Base-by-base conservation (phyloP, 2,888 invertebrate species). In the Aphelenchoides bicaudatus region DNA sequence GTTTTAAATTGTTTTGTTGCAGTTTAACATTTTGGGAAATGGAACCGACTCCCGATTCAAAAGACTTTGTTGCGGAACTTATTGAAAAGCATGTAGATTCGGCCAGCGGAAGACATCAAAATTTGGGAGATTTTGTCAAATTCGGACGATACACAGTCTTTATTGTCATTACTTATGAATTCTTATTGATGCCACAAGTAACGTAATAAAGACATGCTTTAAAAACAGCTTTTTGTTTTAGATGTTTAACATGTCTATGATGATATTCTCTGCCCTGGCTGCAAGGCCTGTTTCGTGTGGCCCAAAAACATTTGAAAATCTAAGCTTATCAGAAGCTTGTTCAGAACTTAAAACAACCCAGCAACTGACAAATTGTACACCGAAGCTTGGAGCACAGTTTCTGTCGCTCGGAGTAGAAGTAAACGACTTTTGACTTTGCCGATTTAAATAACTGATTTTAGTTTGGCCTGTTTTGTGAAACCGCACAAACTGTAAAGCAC, bases 401-500 rank as follows among this genome's bases (percentile, higher is more conserved):
- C 6, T 47, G 23, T 58, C 59, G 4, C 31, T 58, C 21, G 59
- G 30, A 1, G 39, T 29, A 23, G 59, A 58, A 31, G 52, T 55
- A 13, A 25, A 10, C 10, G 49, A 13, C n/a, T 3, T 43, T 38
- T 1, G 2, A 21, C 37, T 21, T 25, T 27, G 46, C 6, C 6
- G 19, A 55, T 23, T 55, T 23, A 10, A 55, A 28, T 27, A 16
- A 48, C n/a, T n/a, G n/a, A n/a, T 31, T n/a, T n/a, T n/a, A n/a
- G n/a, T n/a, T n/a, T n/a, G n/a, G n/a, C n/a, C n/a, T n/a, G n/a
- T n/a, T n/a, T n/a, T 51, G 55, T 25, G 54, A 56, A 3, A 23
- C 46, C 51, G 27, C 62, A 58, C 1, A 54, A 58, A 3, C 68
- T 60, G 56, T 50, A 30, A 31, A 68, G 68, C 65, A 62, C 51